Conservation (phyloP, 2,113 vertebrate genomes). For the Salvelinus fontinalis region DNA sequence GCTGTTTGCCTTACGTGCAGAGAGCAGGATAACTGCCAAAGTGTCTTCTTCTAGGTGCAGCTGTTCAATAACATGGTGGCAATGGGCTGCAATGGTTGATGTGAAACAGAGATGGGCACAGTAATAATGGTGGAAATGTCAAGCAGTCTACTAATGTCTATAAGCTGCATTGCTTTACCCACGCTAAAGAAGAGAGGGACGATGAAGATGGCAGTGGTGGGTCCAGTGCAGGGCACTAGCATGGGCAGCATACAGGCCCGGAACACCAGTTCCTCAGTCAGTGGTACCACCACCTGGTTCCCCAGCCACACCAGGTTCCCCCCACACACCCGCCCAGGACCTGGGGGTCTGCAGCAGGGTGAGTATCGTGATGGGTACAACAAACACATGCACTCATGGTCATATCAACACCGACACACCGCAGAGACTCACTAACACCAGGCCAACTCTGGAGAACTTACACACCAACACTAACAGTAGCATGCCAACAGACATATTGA, state of each 20-base stretch:
- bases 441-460: not conserved
- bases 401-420: not conserved
- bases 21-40: no score
- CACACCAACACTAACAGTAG: not conserved
- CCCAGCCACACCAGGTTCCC: conserved; percentile 73
- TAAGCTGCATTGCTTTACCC: conserved; percentile 61
- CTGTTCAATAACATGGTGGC: conserved; percentile 80
- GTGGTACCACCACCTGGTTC: conserved; percentile 88
- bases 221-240: conserved; percentile 84
- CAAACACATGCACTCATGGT: conserved; percentile 13
- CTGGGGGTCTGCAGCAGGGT: no score
- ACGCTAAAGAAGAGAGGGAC: conserved; percentile 92
- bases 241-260: conserved; percentile 92
- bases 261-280: conserved; percentile 91
- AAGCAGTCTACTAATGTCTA: not conserved
- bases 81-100: conserved; percentile 67
- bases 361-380: no score
- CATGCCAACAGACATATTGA: no score
- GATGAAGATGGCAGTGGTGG: conserved; percentile 80
- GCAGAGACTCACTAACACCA: not conserved
- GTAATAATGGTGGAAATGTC: not conserved
- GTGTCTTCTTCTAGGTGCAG: conserved; percentile 72
- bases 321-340: no score
- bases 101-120: conserved; percentile 39
- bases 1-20: no score